These are phyloP conservation scores for Belgica antarctica DNA, from an alignment of 2,888 invertebrate genomes.

Conservation along the genomic window DNA sequence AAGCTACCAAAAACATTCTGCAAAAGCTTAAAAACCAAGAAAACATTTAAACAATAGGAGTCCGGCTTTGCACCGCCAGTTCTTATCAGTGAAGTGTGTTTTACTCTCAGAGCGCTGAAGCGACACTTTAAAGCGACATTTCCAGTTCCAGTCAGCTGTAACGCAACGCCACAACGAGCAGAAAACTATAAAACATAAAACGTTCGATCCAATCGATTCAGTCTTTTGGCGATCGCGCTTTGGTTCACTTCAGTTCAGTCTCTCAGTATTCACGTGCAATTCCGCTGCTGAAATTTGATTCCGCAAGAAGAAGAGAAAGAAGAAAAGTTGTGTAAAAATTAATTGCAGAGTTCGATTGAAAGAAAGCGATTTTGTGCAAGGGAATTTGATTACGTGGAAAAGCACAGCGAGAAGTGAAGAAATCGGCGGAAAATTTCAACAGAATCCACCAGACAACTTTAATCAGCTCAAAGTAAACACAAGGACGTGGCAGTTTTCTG, in stretches of 20 bases:
- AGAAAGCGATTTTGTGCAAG: background rate
- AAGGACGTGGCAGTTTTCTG: slow-evolving; percentile 19
- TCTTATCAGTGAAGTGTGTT: background rate
- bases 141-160: background rate
- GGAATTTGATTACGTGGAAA: slow-evolving; percentile 6
- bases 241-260: background rate
- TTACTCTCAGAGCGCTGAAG: background rate
- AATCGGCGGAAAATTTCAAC: background rate
- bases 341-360: background rate
- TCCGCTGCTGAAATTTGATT: background rate
- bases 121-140: background rate
- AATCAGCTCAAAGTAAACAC: background rate
- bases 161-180: background rate
- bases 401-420: background rate
- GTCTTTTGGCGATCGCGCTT: background rate
- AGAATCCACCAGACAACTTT: no score
- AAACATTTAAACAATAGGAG: no score
- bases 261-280: background rate
- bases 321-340: background rate
- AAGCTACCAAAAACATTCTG: no score
- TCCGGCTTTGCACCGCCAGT: no score
- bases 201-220: background rate
- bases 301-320: background rate
- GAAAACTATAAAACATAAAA: slow-evolving; percentile 21
- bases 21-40: no score